These are phyloP conservation scores for Lagodon rhomboides DNA, from an alignment of 2,797 vertebrate species.

Conservation along the genomic window DNA sequence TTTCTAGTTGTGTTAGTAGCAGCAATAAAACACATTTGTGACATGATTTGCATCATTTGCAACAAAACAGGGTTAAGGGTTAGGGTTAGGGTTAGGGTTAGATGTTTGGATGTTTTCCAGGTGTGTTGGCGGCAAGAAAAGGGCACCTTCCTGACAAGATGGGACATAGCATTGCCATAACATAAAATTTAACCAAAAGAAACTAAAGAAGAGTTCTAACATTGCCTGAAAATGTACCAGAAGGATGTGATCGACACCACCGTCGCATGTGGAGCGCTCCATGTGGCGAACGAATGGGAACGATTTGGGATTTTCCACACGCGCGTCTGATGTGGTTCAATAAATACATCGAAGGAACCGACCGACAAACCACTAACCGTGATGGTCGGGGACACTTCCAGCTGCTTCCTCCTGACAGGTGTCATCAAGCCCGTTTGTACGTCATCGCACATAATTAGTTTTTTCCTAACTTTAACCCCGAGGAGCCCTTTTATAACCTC, in stretches of 20 bases:
- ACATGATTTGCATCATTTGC: too few relatives aligned
- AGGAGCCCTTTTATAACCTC: not conserved
- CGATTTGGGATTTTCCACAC: constrained; percentile 34
- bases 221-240: not conserved
- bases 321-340: constrained; percentile 47
- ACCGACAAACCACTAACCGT: constrained; percentile 11
- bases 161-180: too few relatives aligned
- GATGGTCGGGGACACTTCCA: not conserved
- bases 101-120: too few relatives aligned
- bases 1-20: too few relatives aligned
- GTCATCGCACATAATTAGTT: not conserved
- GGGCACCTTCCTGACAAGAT: too few relatives aligned
- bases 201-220: not conserved
- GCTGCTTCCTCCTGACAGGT: constrained; percentile 49
- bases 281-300: constrained; percentile 19
- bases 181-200: not conserved
- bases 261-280: not conserved
- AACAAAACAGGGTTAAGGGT: too few relatives aligned
- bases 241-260: not conserved
- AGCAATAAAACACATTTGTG: too few relatives aligned
- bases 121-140: too few relatives aligned
- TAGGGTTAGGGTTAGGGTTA: too few relatives aligned
- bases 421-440: not conserved
- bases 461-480: not conserved
- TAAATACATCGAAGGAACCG: not conserved